Percentiles rank a stretch among this genome's conserved stretches.
Conservation (phyloP, 2,888 invertebrate genomes). For the Trisateles emortualis region DNA sequence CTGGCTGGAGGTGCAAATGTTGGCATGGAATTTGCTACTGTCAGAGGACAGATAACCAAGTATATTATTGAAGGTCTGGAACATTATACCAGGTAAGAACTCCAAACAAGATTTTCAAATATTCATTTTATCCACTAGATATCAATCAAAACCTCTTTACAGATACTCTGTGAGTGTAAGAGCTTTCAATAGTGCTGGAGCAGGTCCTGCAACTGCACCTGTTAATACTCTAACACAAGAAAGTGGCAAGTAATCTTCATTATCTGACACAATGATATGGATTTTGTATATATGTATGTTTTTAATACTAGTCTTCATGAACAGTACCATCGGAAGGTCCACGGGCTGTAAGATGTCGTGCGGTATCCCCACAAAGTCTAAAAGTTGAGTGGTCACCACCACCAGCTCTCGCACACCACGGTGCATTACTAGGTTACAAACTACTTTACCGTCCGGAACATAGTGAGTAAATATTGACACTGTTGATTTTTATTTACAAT, state of each 20-base stretch:
- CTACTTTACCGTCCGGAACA: slow-evolving; percentile 91
- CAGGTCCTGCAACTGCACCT: slow-evolving; percentile 92
- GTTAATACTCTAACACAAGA: slow-evolving; percentile 94
- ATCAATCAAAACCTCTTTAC: slow-evolving; percentile 22
- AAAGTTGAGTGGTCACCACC: slow-evolving; percentile 93
- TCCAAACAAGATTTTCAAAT: background rate
- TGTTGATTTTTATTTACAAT: slow-evolving; percentile 12
- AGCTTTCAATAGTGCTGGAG: slow-evolving; percentile 94
- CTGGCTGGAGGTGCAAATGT: slow-evolving; percentile 71
- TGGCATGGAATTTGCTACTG: slow-evolving; percentile 88
- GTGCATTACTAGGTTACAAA: slow-evolving; percentile 94
- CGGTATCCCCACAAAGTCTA: slow-evolving; percentile 92
- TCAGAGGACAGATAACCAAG: slow-evolving; percentile 91
- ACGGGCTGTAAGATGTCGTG: slow-evolving; percentile 90
- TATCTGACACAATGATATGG: background rate
- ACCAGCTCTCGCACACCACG: slow-evolving; percentile 90
- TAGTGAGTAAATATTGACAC: slow-evolving; percentile 69
- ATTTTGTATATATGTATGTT: background rate
- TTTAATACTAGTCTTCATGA: background rate
- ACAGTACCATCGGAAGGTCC: slow-evolving; percentile 93
- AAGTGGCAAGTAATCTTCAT: slow-evolving; percentile 87
- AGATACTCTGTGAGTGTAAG: slow-evolving; percentile 94
- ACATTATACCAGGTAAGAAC: slow-evolving; percentile 91
- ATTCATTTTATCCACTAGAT: background rate
- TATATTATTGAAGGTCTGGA: slow-evolving; percentile 90